phyloP scores from a whole-genome alignment of 2,113 vertebrate species.

The Solenodon paradoxus region DNA sequence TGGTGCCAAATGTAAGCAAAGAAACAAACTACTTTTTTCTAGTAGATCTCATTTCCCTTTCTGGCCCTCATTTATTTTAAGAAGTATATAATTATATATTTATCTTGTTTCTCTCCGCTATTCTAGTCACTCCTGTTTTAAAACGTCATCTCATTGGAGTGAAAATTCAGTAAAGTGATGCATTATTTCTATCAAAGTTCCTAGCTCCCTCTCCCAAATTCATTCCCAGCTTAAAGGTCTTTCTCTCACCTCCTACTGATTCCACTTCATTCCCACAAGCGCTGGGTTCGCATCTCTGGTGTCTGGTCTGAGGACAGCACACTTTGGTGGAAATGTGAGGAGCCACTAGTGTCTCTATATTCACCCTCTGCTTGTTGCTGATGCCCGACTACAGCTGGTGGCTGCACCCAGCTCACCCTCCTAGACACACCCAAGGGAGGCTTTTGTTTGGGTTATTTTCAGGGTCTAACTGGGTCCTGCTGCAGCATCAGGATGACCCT shows the following conservation, averaged over 20 bases:
- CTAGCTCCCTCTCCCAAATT: neutral
- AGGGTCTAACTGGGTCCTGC: no score
- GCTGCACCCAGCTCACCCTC: no score
- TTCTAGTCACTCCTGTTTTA: neutral
- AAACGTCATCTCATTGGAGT: neutral
- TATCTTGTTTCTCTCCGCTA: neutral
- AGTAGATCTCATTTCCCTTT: neutral
- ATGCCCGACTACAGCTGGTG: no score
- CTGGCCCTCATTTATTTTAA: neutral
- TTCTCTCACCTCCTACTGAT: neutral
- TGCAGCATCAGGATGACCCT: neutral
- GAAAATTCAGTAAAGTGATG: neutral
- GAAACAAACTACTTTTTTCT: neutral
- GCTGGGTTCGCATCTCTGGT: neutral
- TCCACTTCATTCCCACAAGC: neutral
- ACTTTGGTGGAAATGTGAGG: neutral
- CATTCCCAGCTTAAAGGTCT: neutral
- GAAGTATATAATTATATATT: neutral
- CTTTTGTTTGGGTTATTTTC: no score
- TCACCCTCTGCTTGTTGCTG: neutral
- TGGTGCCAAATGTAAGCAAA: neutral
- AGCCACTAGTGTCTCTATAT: neutral
- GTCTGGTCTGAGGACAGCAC: neutral
- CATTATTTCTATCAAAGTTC: neutral
- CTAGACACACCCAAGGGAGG: neutral